Conservation (phyloP, 2,113 vertebrate species). For the Sitta europaea region DNA sequence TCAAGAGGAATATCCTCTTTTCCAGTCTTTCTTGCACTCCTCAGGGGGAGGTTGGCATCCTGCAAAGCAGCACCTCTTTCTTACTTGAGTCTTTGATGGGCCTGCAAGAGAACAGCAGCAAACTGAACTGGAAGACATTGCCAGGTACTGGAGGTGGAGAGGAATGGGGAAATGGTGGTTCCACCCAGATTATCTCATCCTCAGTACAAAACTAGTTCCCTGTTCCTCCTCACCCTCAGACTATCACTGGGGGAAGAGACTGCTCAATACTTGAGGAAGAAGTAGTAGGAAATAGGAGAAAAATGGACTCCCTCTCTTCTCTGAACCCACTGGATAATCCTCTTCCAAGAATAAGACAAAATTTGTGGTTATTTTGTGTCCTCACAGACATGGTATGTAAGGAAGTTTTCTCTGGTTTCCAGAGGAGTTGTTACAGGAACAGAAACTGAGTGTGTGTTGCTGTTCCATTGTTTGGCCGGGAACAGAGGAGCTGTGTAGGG, state of each 20-base stretch:
- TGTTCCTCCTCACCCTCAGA: not conserved
- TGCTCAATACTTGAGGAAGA: not conserved
- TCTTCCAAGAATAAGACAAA: not conserved
- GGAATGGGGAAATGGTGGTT: not conserved
- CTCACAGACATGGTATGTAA: not conserved
- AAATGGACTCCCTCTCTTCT: not conserved
- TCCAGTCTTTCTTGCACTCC: not conserved
- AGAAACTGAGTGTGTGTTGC: not conserved
- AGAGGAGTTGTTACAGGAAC: not conserved
- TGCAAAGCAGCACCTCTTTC: not conserved
- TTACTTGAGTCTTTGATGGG: not conserved
- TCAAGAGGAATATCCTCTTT: not conserved
- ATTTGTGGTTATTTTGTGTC: not conserved
- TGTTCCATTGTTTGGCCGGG: not conserved
- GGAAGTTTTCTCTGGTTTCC: not conserved
- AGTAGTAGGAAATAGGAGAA: not conserved
- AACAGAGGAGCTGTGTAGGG: not conserved
- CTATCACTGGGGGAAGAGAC: not conserved
- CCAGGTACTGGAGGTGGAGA: not conserved
- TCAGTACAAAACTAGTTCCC: not conserved
- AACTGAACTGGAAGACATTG: not conserved
- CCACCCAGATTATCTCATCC: not conserved
- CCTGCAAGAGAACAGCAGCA: not conserved
- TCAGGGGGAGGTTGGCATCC: not conserved
- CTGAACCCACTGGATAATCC: not conserved